phyloP scores from a whole-genome alignment of 2,888 invertebrate genomes.

The Anthoptus insignis region DNA sequence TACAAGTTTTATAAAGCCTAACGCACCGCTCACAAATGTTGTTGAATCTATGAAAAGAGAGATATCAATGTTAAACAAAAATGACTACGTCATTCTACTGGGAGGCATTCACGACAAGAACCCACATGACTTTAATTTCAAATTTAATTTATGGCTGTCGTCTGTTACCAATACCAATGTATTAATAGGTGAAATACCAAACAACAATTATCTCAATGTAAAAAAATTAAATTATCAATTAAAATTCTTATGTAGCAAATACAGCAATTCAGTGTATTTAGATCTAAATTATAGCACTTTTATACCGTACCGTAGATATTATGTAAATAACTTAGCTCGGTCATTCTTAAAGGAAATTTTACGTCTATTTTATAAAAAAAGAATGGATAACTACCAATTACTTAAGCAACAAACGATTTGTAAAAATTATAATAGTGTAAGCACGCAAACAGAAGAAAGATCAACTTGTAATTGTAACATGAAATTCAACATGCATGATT shows the following conservation, averaged over 20 bases:
- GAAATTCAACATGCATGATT: not conserved
- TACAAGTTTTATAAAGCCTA: no score
- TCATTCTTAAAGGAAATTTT: not conserved
- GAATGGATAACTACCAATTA: not conserved
- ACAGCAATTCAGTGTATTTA: not conserved
- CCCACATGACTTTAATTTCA: no score
- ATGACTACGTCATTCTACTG: no score
- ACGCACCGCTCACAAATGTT: no score
- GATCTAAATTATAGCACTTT: not conserved
- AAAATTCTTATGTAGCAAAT: not conserved
- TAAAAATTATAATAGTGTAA: not conserved
- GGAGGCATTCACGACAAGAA: no score
- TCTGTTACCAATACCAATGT: no score
- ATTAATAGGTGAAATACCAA: no score
- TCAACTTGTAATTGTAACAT: not conserved
- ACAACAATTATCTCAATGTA: no score
- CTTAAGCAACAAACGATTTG: not conserved
- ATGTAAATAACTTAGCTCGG: not conserved
- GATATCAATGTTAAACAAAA: no score
- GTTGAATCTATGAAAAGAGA: no score
- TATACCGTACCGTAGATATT: not conserved
- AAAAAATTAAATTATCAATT: no score
- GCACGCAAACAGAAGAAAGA: not conserved
- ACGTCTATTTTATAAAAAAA: conserved; percentile 6
- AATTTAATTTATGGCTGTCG: no score